phyloP scores from a whole-genome alignment of 2,797 vertebrate genomes.

The Erpetoichthys calabaricus region DNA sequence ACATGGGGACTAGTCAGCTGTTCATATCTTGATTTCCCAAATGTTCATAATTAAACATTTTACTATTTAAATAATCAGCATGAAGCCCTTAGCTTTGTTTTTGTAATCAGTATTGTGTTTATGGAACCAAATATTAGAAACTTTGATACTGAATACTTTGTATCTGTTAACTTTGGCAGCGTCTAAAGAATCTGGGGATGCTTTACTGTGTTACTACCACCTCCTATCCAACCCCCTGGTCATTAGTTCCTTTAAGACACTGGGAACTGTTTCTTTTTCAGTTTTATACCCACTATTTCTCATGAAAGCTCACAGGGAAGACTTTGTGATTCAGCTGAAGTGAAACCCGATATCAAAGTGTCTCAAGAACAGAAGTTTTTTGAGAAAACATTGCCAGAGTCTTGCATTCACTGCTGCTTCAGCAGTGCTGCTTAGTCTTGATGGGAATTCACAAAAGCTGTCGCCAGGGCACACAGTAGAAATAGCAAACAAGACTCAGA shows the following conservation, averaged over 20 bases:
- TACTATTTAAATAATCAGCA: constrained; percentile 83
- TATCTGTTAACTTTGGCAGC: constrained; percentile 92
- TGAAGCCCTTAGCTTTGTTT: constrained; percentile 78
- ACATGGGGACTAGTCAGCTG: constrained; percentile 51
- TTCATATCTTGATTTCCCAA: constrained; percentile 74
- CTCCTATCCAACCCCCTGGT: constrained; percentile 48
- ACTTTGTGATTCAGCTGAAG: constrained; percentile 64
- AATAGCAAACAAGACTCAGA: constrained; percentile 73
- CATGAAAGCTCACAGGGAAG: constrained; percentile 52
- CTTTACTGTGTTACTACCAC: constrained; percentile 63
- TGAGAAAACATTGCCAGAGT: constrained; percentile 82
- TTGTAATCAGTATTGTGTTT: constrained; percentile 78
- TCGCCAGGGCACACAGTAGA: constrained; percentile 57
- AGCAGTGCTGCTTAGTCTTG: constrained; percentile 40
- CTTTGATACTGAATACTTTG: constrained; percentile 91
- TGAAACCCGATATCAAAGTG: constrained; percentile 68
- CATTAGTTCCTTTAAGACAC: constrained; percentile 54
- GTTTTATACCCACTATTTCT: constrained; percentile 43
- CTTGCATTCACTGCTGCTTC: constrained; percentile 42
- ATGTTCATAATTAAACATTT: constrained; percentile 85
- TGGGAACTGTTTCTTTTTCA: constrained; percentile 45
- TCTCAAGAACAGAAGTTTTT: constrained; percentile 74
- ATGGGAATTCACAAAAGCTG: constrained; percentile 60
- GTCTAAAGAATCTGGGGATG: constrained; percentile 71
- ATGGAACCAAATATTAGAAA: constrained; percentile 83